Evolutionary conservation across 53 echinoderm and acorn worm genomes (phyloP).

Genomic region (Apostichopus leukothele): DNA sequence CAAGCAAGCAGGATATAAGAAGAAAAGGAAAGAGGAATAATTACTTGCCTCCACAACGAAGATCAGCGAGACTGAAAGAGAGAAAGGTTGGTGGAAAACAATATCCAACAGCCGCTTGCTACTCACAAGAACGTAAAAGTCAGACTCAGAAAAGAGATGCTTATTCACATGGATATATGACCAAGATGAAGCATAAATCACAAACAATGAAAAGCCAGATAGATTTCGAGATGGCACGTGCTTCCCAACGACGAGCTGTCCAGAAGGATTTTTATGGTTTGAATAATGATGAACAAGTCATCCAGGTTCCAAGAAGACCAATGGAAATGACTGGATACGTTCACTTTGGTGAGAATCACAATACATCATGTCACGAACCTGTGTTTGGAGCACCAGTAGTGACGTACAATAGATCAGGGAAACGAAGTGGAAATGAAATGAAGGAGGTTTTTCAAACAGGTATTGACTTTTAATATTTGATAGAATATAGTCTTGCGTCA

Average conservation of each 20-base stretch:
- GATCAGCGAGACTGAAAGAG: slow-evolving; percentile 26
- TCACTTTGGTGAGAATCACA: background rate
- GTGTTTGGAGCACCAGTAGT: too few relatives aligned
- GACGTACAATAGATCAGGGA: too few relatives aligned
- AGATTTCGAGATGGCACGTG: background rate
- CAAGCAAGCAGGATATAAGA: background rate
- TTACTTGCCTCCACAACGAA: background rate
- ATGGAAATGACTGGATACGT: background rate
- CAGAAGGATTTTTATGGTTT: background rate
- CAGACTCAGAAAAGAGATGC: background rate
- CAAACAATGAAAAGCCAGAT: background rate
- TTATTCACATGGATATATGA: background rate
- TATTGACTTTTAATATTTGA: too few relatives aligned
- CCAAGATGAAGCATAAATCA: background rate
- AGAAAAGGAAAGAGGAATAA: background rate
- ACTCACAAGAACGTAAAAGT: background rate
- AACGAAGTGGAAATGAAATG: too few relatives aligned
- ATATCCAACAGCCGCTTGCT: background rate
- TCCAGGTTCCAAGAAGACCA: background rate
- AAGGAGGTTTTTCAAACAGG: too few relatives aligned
- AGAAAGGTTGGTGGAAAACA: background rate
- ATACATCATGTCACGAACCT: too few relatives aligned
- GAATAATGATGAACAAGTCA: background rate
- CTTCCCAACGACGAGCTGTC: background rate
- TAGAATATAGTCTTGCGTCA: too few relatives aligned